Conservation (phyloP, 1,140 invertebrate genomes). For the Drosophila mauritiana region DNA sequence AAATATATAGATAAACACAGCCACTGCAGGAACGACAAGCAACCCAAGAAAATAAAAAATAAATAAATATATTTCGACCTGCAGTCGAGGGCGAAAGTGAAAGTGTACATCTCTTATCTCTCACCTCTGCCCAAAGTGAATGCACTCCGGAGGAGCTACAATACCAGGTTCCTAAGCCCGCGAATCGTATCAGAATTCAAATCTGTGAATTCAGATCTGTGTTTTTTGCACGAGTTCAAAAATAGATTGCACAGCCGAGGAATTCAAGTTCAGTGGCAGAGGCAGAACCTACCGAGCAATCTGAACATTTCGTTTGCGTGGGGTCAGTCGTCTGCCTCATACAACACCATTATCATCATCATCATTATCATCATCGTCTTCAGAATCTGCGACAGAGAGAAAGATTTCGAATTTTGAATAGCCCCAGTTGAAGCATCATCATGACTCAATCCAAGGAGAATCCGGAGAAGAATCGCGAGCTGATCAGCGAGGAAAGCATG, state of each 20-base stretch:
- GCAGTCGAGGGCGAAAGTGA: constrained; percentile 25
- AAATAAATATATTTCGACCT: neutral
- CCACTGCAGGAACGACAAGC: constrained; percentile 6
- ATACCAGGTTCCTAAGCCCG: constrained; percentile 14
- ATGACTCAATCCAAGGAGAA: constrained; percentile 70
- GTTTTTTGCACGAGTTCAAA: constrained; percentile 1
- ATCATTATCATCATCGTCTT: neutral
- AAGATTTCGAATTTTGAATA: neutral
- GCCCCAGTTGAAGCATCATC: constrained; percentile 36
- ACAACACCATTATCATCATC: neutral
- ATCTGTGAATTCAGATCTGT: constrained; percentile 1
- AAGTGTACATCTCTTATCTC: constrained; percentile 36
- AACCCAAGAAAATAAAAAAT: neutral
- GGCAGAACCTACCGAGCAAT: constrained; percentile 17
- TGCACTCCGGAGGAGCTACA: constrained; percentile 43
- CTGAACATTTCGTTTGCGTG: constrained; percentile 15
- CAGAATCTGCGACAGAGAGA: neutral
- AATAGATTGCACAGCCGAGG: constrained; percentile 33
- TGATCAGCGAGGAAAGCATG: constrained; percentile 74
- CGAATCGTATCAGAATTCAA: constrained; percentile 4
- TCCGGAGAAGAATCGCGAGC: constrained; percentile 64
- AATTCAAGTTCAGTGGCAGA: constrained; percentile 54
- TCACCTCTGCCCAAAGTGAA: constrained; percentile 43
- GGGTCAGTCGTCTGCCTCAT: constrained; percentile 14
- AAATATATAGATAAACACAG: constrained; percentile 41